Conservation (phyloP, 2,113 vertebrate species). For the Brienomyrus brachyistius region DNA sequence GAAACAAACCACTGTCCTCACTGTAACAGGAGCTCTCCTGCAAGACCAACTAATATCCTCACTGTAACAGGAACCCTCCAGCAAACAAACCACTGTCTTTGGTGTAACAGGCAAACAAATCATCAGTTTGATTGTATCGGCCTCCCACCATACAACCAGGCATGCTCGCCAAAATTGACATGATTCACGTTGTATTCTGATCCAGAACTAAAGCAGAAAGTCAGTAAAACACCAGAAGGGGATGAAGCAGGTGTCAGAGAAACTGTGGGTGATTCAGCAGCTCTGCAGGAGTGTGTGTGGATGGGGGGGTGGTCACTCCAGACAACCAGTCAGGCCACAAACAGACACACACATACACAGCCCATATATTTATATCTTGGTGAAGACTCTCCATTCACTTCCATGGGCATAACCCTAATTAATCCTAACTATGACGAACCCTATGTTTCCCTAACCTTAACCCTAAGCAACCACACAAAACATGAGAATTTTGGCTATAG, state of each 20-base stretch:
- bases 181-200: background rate
- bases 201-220: background rate
- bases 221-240: background rate
- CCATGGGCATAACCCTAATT: background rate
- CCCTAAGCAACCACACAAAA: background rate
- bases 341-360: background rate
- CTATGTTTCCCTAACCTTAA: background rate
- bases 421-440: background rate
- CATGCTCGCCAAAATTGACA: background rate
- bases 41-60: background rate
- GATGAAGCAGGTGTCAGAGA: background rate
- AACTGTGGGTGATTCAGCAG: background rate
- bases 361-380: background rate
- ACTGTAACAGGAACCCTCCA: background rate
- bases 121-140: background rate
- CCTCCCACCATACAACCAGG: background rate
- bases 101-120: background rate
- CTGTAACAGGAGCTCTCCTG: background rate
- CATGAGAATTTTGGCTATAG: background rate
- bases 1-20: background rate
- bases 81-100: background rate
- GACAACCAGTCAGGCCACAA: background rate
- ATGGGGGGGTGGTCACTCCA: background rate
- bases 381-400: background rate
- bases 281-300: background rate